These are phyloP conservation scores for Brachyptera putata DNA, from an alignment of 2,888 invertebrate genomes.

Conservation along the genomic window DNA sequence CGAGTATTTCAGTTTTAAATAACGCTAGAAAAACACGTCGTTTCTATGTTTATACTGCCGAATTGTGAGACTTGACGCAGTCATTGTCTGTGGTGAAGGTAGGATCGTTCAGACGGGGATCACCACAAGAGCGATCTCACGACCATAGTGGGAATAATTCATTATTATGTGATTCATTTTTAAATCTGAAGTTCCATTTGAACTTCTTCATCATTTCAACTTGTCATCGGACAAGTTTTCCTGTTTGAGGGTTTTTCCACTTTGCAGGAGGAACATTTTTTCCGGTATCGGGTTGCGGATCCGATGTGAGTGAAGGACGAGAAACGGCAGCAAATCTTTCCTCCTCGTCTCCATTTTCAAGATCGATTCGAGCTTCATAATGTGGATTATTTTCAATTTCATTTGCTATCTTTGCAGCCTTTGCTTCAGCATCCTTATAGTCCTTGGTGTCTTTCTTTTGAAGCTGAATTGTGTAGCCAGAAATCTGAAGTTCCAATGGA, in stretches of 20 bases:
- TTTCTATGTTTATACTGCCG: too few species aligned
- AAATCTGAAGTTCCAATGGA: too few species aligned
- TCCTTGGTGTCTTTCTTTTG: conserved; percentile 83
- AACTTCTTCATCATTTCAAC: too few species aligned
- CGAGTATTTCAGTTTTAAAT: too few species aligned
- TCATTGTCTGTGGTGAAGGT: too few species aligned
- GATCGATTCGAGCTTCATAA: conserved; percentile 74
- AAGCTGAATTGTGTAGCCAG: conserved; percentile 87
- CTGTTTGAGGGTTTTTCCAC: conserved; percentile 59
- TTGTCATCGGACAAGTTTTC: conserved; percentile 65
- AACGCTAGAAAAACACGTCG: too few species aligned
- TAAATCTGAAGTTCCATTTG: too few species aligned
- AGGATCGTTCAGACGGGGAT: too few species aligned
- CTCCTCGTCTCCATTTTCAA: conserved; percentile 93
- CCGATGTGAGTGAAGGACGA: conserved; percentile 48
- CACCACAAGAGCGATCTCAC: too few species aligned
- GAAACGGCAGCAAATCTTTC: conserved; percentile 79
- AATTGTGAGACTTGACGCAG: too few species aligned
- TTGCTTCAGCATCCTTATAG: conserved; percentile 77
- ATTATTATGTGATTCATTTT: too few species aligned
- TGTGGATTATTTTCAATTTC: conserved; percentile 87
- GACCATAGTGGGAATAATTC: too few species aligned
- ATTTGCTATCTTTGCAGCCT: conserved; percentile 84
- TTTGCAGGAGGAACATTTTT: conserved; percentile 78
- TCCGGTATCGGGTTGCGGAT: conserved; percentile 42